Base-by-base conservation (phyloP, 2,888 invertebrate species). In the Diachrysia chrysitis region DNA sequence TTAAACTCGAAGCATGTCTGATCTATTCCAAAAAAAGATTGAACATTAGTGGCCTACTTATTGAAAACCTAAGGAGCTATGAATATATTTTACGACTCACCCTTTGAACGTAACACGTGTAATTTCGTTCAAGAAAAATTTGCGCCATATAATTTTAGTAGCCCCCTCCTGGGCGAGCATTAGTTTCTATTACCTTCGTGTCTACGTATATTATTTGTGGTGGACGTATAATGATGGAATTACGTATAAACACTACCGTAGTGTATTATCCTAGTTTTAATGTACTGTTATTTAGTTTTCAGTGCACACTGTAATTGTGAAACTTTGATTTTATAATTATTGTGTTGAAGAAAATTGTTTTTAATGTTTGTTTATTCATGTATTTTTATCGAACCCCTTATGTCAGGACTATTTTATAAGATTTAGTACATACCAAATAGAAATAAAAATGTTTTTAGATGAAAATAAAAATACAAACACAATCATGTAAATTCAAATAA, bases 161-260 rank as follows among this genome's bases (percentile, higher is more conserved):
- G 25, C 21, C 61, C 59, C 69, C 46, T 46, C n/a, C 48, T 48
- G 67, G 35, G 69, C 65, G 55, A 17, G 29, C 77, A 75, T 81
- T 81, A 81, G 53, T 72, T 75, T 81, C 64, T 79, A 81, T 79
- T 69, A 79, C 71, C 79, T 81, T 72, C 77, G 77, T 81, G 81
- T 25, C 51, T 66, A 53, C 29, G 57, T 60, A 59, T 79, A 71
- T 81, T 77, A 79, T 79, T 77, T 79, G 64, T 63, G 60, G 61
- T 56, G 61, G 53, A 73, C 65, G 42, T 72, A 67, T 81, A 73
- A 77, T 69, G 53, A 57, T 14, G 29, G 71, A 75, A 81, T 77
- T 77, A 69, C 62, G 58, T 58, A 69, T 73, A 71, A 79, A 79
- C 69, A 76, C 63, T 56, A 55, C 29, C 66, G 23, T 23, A 16